Evolutionary conservation across 2,888 invertebrate species (phyloP).

Genomic region (Drosophila rubida): DNA sequence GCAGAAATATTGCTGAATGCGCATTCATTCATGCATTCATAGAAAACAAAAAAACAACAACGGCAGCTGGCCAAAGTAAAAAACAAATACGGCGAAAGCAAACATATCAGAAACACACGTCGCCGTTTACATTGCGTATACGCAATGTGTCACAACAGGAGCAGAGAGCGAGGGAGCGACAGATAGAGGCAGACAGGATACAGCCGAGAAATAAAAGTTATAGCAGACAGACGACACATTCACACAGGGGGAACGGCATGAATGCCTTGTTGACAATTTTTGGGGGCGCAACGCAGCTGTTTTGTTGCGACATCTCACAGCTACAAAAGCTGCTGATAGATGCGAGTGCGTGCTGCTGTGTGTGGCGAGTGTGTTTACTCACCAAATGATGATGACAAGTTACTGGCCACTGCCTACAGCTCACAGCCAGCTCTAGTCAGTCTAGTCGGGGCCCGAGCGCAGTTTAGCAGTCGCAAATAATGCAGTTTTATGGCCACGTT

Average conservation of each 20-base stretch:
- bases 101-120: constrained; percentile 12
- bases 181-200: not conserved
- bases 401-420: constrained; percentile 17
- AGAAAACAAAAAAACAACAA: constrained; percentile 9
- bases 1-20: constrained; percentile 1
- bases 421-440: not conserved
- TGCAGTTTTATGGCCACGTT: constrained; percentile 32
- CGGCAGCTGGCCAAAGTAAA: not conserved
- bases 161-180: too few species aligned
- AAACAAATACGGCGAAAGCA: not conserved
- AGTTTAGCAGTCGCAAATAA: constrained; percentile 13
- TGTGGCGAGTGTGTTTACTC: constrained; percentile 30
- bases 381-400: constrained; percentile 53
- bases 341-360: not conserved
- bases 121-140: constrained; percentile 56
- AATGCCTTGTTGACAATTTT: constrained; percentile 12
- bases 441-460: not conserved
- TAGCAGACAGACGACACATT: not conserved
- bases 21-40: constrained; percentile 27
- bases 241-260: not conserved
- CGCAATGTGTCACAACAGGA: constrained; percentile 49
- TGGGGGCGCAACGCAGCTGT: constrained; percentile 13
- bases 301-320: constrained; percentile 5
- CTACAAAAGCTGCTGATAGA: constrained; percentile 28
- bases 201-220: constrained; percentile 1